These are phyloP conservation scores for Drosophila bocki DNA, from an alignment of 1,140 invertebrate genomes.

Conservation along the genomic window DNA sequence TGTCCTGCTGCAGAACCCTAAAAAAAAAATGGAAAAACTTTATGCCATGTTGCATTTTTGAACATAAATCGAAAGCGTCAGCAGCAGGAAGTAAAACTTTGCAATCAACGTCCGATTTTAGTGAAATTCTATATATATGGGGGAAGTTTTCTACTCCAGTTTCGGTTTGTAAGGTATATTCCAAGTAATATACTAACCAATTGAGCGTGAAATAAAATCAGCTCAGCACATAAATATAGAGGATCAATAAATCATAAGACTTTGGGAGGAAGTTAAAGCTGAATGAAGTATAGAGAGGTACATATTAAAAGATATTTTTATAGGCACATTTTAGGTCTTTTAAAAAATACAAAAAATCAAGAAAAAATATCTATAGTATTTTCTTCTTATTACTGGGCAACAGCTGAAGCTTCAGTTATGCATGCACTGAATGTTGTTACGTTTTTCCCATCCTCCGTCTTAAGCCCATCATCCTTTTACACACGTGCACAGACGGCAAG, in stretches of 20 bases:
- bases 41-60: slow-evolving; percentile 70
- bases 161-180: slow-evolving; percentile 16
- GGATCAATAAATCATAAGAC: slow-evolving; percentile 33
- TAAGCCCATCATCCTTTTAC: slow-evolving; percentile 26
- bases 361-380: not conserved
- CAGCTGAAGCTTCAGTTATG: slow-evolving; percentile 24
- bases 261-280: not conserved
- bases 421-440: slow-evolving; percentile 5
- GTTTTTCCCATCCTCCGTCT: slow-evolving; percentile 12
- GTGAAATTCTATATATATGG: slow-evolving; percentile 7
- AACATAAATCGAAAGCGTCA: slow-evolving; percentile 74
- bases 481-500: slow-evolving; percentile 3
- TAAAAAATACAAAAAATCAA: not conserved
- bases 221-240: slow-evolving; percentile 18
- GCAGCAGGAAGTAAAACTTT: slow-evolving; percentile 58
- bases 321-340: too few species aligned
- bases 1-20: slow-evolving; percentile 1
- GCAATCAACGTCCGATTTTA: slow-evolving; percentile 43
- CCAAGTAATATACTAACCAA: slow-evolving; percentile 61
- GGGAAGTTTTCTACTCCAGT: slow-evolving; percentile 21
- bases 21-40: slow-evolving; percentile 41
- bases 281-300: too few species aligned
- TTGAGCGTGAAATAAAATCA: slow-evolving; percentile 60
- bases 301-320: too few species aligned
- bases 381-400: not conserved